These are phyloP conservation scores for Sebastes minor DNA, from an alignment of 2,797 vertebrate genomes.

Conservation along the genomic window DNA sequence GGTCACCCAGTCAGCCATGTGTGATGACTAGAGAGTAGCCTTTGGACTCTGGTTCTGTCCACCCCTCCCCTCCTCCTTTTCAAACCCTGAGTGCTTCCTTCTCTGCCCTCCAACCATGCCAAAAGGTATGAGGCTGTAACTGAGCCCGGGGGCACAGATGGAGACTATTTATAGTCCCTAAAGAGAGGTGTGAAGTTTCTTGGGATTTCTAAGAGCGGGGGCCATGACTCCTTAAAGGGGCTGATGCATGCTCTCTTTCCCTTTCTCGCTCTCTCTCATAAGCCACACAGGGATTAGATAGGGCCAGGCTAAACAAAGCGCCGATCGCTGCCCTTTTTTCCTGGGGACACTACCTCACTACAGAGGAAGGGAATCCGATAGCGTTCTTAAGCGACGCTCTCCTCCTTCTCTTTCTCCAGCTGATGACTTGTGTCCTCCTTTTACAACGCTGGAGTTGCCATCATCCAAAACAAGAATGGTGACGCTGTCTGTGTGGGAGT, in stretches of 20 bases:
- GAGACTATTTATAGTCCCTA: slow-evolving; percentile 81
- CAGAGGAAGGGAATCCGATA: slow-evolving; percentile 45
- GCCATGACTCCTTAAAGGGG: slow-evolving; percentile 82
- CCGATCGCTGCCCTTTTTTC: slow-evolving; percentile 52
- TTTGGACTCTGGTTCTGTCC: slow-evolving; percentile 36
- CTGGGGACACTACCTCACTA: slow-evolving; percentile 55
- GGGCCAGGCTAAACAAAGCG: slow-evolving; percentile 79
- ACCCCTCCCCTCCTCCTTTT: neutral
- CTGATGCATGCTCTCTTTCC: slow-evolving; percentile 42
- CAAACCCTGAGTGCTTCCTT: slow-evolving; percentile 58
- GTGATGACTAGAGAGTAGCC: slow-evolving; percentile 55
- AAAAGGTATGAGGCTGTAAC: slow-evolving; percentile 85
- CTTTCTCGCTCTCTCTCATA: slow-evolving; percentile 48
- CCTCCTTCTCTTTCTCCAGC: slow-evolving; percentile 13
- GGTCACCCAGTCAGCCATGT: slow-evolving; percentile 49
- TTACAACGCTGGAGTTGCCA: neutral
- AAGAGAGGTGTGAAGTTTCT: slow-evolving; percentile 86
- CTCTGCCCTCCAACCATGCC: slow-evolving; percentile 60
- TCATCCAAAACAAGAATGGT: slow-evolving; percentile 26
- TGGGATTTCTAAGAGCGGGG: slow-evolving; percentile 80
- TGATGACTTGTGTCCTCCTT: slow-evolving; percentile 40
- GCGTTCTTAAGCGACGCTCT: neutral
- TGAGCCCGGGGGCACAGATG: slow-evolving; percentile 84
- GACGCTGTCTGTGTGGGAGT: neutral
- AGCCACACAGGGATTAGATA: slow-evolving; percentile 70